These are phyloP conservation scores for Chrysomallon squamiferum DNA, from an alignment of 1,140 invertebrate genomes.

Conservation along the genomic window DNA sequence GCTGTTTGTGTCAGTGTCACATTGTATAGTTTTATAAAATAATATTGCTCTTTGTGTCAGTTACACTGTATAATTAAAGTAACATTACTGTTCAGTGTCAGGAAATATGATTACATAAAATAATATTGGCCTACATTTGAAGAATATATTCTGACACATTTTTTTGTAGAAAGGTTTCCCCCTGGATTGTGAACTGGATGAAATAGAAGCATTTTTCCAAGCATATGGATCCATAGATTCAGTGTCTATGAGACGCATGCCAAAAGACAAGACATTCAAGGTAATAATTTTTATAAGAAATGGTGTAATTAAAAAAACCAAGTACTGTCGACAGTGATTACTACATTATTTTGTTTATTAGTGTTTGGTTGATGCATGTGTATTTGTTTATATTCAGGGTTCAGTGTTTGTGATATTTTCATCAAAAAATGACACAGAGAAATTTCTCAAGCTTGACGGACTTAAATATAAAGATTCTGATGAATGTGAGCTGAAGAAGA, in stretches of 20 bases:
- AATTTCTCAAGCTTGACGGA: constrained; percentile 71
- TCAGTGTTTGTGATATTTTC: constrained; percentile 88
- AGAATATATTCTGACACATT: too few relatives aligned
- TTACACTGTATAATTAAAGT: background rate
- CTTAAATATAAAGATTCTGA: constrained; percentile 75
- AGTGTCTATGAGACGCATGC: constrained; percentile 60
- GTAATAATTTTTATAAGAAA: too few relatives aligned
- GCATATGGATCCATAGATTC: constrained; percentile 77
- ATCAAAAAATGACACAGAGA: constrained; percentile 75
- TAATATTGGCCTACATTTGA: background rate
- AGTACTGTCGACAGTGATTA: background rate
- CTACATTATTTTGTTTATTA: background rate
- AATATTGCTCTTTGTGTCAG: background rate
- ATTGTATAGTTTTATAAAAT: background rate
- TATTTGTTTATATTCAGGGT: constrained; percentile 70
- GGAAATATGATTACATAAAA: background rate
- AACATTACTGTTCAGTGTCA: background rate
- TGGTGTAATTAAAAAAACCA: background rate
- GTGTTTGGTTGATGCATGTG: background rate
- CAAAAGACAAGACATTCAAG: background rate
- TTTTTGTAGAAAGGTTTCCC: constrained; percentile 84
- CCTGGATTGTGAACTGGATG: constrained; percentile 72
- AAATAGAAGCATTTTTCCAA: constrained; percentile 78
- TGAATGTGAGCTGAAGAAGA: too few relatives aligned
- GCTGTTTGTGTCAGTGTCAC: background rate